phyloP scores from a whole-genome alignment of 2,113 vertebrate species.

The human (Homo sapiens) region GRCh38 chr16:60398501-60399000 shows the following conservation, averaged over 20 bases:
- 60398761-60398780: not conserved
- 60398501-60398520: conserved; percentile 23
- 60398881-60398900: conserved; percentile 40
- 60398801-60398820: conserved; percentile 43
- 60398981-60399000: conserved; percentile 6
- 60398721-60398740: conserved; percentile 32
- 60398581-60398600: not conserved
- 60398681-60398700: not conserved
- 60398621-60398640: not conserved
- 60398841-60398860: conserved; percentile 28
- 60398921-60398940: conserved; percentile 30
- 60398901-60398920: conserved; percentile 25
- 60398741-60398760: conserved; percentile 13
- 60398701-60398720: not conserved
- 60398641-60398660: not conserved
- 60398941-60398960: conserved; percentile 35
- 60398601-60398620: not conserved
- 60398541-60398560: not conserved
- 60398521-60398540: not conserved
- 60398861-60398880: conserved; percentile 35
- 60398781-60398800: not conserved
- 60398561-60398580: not conserved
- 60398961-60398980: not conserved
- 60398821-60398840: conserved; percentile 53
- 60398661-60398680: not conserved